Evolutionary conservation across 2,113 vertebrate species (phyloP).

Genomic region (Phylloscopus trochiloides): DNA sequence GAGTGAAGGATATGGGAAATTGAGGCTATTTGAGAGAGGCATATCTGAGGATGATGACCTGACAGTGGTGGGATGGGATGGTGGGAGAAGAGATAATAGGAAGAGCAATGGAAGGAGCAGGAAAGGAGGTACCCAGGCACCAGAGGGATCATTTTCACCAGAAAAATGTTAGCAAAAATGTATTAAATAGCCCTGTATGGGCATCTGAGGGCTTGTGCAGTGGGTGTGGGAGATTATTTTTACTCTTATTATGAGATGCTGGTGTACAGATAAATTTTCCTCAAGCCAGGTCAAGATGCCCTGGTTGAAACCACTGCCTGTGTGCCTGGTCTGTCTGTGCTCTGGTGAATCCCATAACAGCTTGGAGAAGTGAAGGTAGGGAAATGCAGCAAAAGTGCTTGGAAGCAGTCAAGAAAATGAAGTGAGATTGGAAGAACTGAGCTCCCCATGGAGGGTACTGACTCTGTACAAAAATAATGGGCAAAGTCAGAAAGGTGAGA

Average conservation of each 20-base stretch:
- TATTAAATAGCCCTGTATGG: neutral
- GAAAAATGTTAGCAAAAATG: neutral
- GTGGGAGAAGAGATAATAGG: neutral
- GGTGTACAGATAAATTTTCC: neutral
- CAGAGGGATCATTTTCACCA: neutral
- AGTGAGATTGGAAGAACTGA: neutral
- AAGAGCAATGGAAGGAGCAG: neutral
- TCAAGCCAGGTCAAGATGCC: neutral
- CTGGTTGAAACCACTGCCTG: neutral
- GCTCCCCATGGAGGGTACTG: neutral
- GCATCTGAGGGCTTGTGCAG: neutral
- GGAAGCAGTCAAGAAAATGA: neutral
- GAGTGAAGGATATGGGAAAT: neutral
- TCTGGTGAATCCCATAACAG: neutral
- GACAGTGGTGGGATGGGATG: neutral
- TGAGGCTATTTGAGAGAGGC: neutral
- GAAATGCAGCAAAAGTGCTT: neutral
- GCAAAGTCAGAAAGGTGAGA: conserved; percentile 60
- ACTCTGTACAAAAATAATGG: conserved; percentile 24
- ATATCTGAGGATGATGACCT: neutral
- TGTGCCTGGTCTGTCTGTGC: neutral
- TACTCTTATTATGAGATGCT: neutral
- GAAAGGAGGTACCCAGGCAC: neutral
- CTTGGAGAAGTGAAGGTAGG: neutral
- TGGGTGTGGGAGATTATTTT: neutral